Base-by-base conservation (phyloP, 2,888 invertebrate species). In the Plebejus argus region DNA sequence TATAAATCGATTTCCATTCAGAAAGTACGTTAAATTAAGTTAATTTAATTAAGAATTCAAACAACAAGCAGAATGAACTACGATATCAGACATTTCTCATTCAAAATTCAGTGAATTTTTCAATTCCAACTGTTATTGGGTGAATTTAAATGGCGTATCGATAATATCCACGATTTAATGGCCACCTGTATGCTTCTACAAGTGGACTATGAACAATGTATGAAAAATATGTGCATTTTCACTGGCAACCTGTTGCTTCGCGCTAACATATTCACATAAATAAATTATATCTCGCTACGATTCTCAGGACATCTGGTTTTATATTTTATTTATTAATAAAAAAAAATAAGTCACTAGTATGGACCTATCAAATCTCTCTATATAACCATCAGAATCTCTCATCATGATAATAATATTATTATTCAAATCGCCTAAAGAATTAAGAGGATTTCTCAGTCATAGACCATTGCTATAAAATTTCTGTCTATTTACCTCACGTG, bases 401-500 rank as follows among this genome's bases (percentile, higher is more conserved):
- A 18, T 15, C 18, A 53, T 53, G 18, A 53, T 10, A 53, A 53
- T 53, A 53, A 3, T 39, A 39, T 18, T 53, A 23, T 23, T 4
- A 23, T 20, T 61, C 12, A 61, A 23, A 20, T 58, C 61, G 61
- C 8, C 23, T 10, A 23, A 61, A 58, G 1, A n/a, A 61, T 23
- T 61, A 12, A 23, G 12, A 61, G 18, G 1, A 20, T 58, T 10
- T 58, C 7, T 58, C n/a, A n/a, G n/a, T n/a, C 20, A 58, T n/a
- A 56, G 56, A 20, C 20, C 3, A 20, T 58, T 20, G 10, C 8
- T 61, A 23, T 23, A 61, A 12, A 61, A 23, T 1, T 61, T 23
- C 12, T 12, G 5, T 61, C 12, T 61, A 61, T 23, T 81, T 74
- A 93, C 94, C 98, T 95, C n/a, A 99, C 93, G 80, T 98, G 96